phyloP scores from a whole-genome alignment of 92 coral and sea anemone genomes.

The Micromussa lordhowensis region DNA sequence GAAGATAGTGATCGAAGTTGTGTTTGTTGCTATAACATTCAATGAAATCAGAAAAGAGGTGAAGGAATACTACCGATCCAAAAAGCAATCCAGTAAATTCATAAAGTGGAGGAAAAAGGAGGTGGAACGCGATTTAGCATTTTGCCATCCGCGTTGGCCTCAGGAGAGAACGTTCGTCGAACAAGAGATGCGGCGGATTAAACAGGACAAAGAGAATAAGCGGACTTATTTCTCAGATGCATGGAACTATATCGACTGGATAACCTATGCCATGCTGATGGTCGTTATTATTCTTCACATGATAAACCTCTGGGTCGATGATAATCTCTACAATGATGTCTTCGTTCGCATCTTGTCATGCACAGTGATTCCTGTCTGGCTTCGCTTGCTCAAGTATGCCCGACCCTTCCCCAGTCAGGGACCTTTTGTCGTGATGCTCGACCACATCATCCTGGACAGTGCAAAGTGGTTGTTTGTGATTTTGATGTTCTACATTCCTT shows the following conservation, averaged over 20 bases:
- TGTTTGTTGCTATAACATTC: constrained; percentile 68
- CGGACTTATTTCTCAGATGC: constrained; percentile 75
- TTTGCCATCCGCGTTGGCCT: constrained; percentile 86
- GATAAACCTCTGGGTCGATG: constrained; percentile 47
- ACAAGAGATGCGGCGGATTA: constrained; percentile 56
- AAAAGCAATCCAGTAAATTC: constrained; percentile 61
- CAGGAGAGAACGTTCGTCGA: constrained; percentile 78
- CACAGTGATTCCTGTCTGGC: constrained; percentile 77
- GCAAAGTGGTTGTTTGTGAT: constrained; percentile 80
- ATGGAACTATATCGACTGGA: constrained; percentile 86
- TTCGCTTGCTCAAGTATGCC: constrained; percentile 81
- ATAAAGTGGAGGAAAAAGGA: constrained; percentile 73
- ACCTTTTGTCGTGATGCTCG: constrained; percentile 84
- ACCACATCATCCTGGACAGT: constrained; percentile 75
- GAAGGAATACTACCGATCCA: constrained; percentile 72
- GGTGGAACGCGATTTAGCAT: constrained; percentile 73
- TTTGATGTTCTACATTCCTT: constrained; percentile 79
- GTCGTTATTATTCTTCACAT: constrained; percentile 64
- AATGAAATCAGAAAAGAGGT: constrained; percentile 83
- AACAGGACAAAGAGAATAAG: constrained; percentile 57
- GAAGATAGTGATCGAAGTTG: constrained; percentile 74
- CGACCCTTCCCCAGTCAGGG: constrained; percentile 85
- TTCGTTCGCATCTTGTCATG: constrained; percentile 67
- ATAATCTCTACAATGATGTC: constrained; percentile 42
- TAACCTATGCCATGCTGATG: constrained; percentile 76